These are phyloP conservation scores for Pseudopipra pipra DNA, from an alignment of 2,113 vertebrate genomes.

Conservation along the genomic window DNA sequence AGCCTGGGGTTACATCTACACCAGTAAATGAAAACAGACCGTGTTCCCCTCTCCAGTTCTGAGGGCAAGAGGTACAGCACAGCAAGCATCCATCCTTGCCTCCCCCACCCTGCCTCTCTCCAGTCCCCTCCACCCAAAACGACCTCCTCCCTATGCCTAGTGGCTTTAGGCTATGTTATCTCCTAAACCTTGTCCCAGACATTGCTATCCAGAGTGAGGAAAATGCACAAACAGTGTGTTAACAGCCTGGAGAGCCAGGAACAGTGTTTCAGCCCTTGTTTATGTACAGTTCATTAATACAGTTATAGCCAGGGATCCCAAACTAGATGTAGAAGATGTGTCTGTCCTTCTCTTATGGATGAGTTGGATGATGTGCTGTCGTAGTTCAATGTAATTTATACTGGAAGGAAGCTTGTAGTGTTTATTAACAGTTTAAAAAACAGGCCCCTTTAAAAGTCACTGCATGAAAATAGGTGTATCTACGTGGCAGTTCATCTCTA, in stretches of 20 bases:
- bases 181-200: not conserved
- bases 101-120: not conserved
- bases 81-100: fast-evolving
- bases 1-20: fast-evolving
- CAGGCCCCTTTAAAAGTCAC: not conserved
- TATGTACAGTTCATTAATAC: not conserved
- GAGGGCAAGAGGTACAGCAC: not conserved
- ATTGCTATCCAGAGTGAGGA: not conserved
- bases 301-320: not conserved
- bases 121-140: not conserved
- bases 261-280: not conserved
- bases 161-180: not conserved
- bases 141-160: not conserved
- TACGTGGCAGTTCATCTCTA: not conserved
- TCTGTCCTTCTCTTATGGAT: not conserved
- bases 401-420: not conserved
- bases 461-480: not conserved
- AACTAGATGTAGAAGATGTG: not conserved
- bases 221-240: not conserved
- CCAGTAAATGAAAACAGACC: not conserved
- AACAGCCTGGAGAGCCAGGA: not conserved
- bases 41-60: not conserved
- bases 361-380: not conserved
- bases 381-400: not conserved
- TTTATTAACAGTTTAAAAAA: not conserved